Base-by-base conservation (phyloP, 2,113 vertebrate genomes). In the Balaenoptera acutorostrata region DNA sequence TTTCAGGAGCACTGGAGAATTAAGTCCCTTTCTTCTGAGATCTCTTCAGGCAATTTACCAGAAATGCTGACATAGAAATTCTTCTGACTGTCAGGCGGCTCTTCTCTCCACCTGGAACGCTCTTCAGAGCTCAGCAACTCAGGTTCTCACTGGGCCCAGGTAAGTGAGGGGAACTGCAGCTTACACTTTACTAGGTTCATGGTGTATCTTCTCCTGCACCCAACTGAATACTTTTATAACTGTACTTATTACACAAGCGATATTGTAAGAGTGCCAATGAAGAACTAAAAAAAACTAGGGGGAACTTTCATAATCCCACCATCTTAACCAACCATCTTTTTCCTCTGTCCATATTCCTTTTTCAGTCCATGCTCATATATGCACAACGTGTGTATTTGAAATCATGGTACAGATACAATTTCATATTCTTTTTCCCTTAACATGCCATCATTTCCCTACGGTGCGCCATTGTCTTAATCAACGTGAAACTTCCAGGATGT, bases 1-100 rank as follows among this genome's bases (percentile, higher is more conserved):
- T 97, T 96, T 92, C 80, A 96, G 75, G 92, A 96, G 84, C 15
- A 8, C 90, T 95, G 33, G 46, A 90, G 90, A 97, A 97, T 97
- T 84, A 97, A 86, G 78, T 74, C 39, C 90, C 75, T 97, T 96
- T 97, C 93, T 97, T 97, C 92, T 88, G 36, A 84, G 71, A 90
- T 77, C 75, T 75, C 68, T 14, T 82, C 77, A 80, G 93, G 83
- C 59, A 36, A 87, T 97, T 96, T 95, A 69, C 74, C 64, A 95
- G 87, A 96, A 97, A 81, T 77, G 92, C 96, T 97, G 95, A 96
- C 84, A 72, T 27, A 96, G 90, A 86, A 87, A 92, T 75, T 36
- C 93, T 90, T 93, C 57, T 90, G 87, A 95, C 92, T 92, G 17
- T 93, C 83, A 90, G 59, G 61, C 8, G 0, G 39, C 74, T 92